Base-by-base conservation (phyloP, 2,797 vertebrate genomes). In the Threskiornis aethiopicus region DNA sequence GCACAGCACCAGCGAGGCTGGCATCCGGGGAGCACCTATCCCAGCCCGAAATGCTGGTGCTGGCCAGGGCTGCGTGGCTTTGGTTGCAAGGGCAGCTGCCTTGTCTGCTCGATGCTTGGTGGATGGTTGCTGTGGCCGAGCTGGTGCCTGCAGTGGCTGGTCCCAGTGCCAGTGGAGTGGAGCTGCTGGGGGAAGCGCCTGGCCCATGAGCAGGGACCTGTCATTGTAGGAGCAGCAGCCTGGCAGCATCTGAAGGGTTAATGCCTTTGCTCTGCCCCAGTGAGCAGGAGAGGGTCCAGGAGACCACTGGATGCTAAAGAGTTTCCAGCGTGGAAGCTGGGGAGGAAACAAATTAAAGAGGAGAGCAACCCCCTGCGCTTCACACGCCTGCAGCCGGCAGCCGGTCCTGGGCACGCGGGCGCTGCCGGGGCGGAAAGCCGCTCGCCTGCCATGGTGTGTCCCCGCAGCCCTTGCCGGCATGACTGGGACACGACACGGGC, bases 391-490 rank as follows among this genome's bases (percentile, higher is more conserved):
- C 26, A 70, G 42, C 15, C 1, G 0, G 35, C 58, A 16, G 6
- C 39, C 6, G 1, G 15, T 25, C 5, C 57, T 1, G 13, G 47
- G 37, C 5, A 0, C 3, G 37, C 0, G 0, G 76, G 17, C 8
- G 0, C 25, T 61, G 54, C 54, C 6, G 2, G 58, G 55, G 20
- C 0, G 0, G 28, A 24, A 54, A 25, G 49, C 58, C 5, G 1
- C 52, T 82, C 2, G 1, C 66, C 49, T 13, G 16, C 12, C 4
- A 0, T 3, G 1, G 26, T 0, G 6, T 15, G 19, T 28, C 72
- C 49, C 61, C 0, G 0, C 42, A 54, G 49, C 28, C 46, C 46
- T 46, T 1, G 0, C 64, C 2, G 2, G 12, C 9, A 0, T 0
- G 59, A 13, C 71, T 9, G 70, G 75, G 66, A 39, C 77, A 1